A percentile compares a stretch with the other conserved stretches of the same genome.
These are phyloP conservation scores for Tachypleus tridentatus DNA, from an alignment of 1,140 invertebrate genomes.

Conservation along the genomic window DNA sequence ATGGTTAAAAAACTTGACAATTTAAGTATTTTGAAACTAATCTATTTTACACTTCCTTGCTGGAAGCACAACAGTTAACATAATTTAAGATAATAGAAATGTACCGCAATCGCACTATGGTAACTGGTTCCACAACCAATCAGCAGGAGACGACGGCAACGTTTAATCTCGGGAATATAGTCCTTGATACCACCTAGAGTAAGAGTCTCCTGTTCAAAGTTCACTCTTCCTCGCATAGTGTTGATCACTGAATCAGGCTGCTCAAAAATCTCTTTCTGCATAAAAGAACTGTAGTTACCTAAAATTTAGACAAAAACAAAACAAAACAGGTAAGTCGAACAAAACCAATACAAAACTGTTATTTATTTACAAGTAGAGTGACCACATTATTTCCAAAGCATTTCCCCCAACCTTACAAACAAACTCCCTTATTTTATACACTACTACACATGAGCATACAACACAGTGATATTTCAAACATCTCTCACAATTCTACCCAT, in stretches of 20 bases:
- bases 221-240: constrained; percentile 96
- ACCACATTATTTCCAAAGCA: no score
- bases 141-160: constrained; percentile 87
- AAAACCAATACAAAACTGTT: no score
- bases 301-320: constrained; percentile 11
- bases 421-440: no score
- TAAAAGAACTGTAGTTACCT: constrained; percentile 93
- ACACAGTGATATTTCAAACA: no score
- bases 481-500: no score
- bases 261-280: constrained; percentile 99
- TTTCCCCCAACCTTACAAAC: no score
- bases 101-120: constrained; percentile 86
- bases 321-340: no score
- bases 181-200: constrained; percentile 83
- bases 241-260: constrained; percentile 98
- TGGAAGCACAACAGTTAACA: no score
- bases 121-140: constrained; percentile 99
- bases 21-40: constrained; percentile 14
- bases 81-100: constrained; percentile 8
- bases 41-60: no score
- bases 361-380: no score
- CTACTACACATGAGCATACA: no score
- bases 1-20: constrained; percentile 5
- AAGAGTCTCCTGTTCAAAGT: constrained; percentile 63
- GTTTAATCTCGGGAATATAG: constrained; percentile 92